Evolutionary conservation across 2,113 vertebrate genomes (phyloP).

Genomic region (Myrmecophaga tridactyla): DNA sequence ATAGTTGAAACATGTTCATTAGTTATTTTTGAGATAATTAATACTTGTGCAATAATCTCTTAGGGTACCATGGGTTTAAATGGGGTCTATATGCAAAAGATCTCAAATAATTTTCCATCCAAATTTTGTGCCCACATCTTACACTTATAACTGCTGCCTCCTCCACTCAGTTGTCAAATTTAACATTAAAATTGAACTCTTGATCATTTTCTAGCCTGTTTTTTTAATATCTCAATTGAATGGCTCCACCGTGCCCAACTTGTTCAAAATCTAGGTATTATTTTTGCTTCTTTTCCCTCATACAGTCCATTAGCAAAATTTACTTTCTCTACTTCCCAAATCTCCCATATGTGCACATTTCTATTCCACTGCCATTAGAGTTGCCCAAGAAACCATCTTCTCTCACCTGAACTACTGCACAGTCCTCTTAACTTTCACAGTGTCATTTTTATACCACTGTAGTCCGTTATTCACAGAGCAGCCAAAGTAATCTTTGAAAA

Average conservation of each 20-base stretch:
- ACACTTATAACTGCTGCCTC: neutral
- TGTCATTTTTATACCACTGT: neutral
- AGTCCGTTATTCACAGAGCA: neutral
- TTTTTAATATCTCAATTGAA: neutral
- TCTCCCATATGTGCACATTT: neutral
- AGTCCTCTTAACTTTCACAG: neutral
- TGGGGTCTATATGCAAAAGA: neutral
- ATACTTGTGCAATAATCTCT: neutral
- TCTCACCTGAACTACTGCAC: neutral
- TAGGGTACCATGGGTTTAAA: neutral
- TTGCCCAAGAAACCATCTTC: neutral
- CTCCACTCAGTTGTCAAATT: neutral
- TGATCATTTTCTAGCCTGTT: neutral
- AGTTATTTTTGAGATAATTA: neutral
- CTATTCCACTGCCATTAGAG: neutral
- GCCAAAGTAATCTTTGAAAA: neutral
- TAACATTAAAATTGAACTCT: neutral
- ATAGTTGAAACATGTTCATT: neutral
- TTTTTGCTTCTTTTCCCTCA: neutral
- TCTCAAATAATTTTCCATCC: neutral
- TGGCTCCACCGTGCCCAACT: neutral
- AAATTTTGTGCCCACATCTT: neutral
- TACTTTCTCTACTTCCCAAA: neutral
- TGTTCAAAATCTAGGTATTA: neutral
- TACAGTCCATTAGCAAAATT: neutral